Evolutionary conservation across 2,888 invertebrate genomes (phyloP).

Genomic region (Xanthorhoe spadicearia): DNA sequence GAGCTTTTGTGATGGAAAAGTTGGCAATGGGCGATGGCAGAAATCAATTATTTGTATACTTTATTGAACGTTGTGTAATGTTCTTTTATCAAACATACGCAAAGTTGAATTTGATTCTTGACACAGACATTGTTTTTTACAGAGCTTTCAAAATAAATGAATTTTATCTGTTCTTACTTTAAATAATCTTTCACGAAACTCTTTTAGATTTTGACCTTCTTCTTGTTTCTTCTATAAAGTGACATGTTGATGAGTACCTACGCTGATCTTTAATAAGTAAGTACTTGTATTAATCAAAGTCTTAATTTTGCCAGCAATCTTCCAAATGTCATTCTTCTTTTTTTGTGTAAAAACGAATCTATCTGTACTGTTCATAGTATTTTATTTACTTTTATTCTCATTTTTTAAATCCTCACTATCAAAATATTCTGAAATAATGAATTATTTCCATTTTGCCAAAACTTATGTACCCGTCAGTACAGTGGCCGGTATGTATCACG

Average conservation of each 20-base stretch:
- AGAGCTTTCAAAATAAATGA: not conserved
- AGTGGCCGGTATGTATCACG: conserved; percentile 36
- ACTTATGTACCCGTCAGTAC: conserved; percentile 19
- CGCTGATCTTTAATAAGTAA: too few species aligned
- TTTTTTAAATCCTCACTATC: not conserved
- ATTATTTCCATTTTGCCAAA: not conserved
- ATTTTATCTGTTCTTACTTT: too few species aligned
- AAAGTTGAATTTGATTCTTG: not conserved
- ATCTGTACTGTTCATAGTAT: too few species aligned
- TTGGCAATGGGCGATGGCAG: conserved; percentile 30
- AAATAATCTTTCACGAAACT: too few species aligned
- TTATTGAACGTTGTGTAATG: not conserved
- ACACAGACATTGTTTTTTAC: not conserved
- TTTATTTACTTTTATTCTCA: not conserved
- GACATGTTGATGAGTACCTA: too few species aligned
- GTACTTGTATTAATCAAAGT: too few species aligned
- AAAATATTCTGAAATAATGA: not conserved
- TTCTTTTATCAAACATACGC: not conserved
- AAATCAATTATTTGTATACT: not conserved
- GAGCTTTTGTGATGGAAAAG: conserved; percentile 41
- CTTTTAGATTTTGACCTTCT: too few species aligned
- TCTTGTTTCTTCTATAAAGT: too few species aligned
- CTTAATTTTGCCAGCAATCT: too few species aligned
- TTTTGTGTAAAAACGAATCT: too few species aligned
- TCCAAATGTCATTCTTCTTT: too few species aligned